phyloP scores from a whole-genome alignment of 2,888 invertebrate species.

The Pyrrhosoma nymphula region DNA sequence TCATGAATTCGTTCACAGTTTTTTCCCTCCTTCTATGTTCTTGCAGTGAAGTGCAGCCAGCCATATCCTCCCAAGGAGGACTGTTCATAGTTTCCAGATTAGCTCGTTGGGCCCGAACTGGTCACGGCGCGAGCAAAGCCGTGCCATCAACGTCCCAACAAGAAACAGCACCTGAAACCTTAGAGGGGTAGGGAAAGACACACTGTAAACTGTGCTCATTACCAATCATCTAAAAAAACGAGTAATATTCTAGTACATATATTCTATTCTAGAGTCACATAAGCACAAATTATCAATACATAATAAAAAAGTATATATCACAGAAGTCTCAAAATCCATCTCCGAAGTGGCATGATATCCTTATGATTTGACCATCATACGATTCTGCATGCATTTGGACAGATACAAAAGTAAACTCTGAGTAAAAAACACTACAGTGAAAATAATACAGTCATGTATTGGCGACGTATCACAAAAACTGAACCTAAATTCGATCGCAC shows the following conservation, averaged over 20 bases:
- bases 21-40: not conserved
- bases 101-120: not conserved
- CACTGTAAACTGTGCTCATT: not conserved
- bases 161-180: not conserved
- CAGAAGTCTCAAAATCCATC: not conserved
- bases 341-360: not conserved
- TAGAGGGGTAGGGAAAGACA: not conserved
- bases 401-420: not conserved
- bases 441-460: not conserved
- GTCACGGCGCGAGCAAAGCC: not conserved
- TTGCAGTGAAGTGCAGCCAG: not conserved
- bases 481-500: not conserved
- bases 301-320: not conserved
- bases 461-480: not conserved
- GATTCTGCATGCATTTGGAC: not conserved
- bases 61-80: not conserved
- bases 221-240: not conserved
- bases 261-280: not conserved
- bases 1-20: not conserved
- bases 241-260: not conserved
- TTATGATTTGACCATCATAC: not conserved
- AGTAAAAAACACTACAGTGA: not conserved
- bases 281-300: too few relatives aligned
- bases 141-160: not conserved
- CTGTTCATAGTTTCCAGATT: not conserved